Percentiles rank a stretch among this genome's conserved stretches.
Conservation (phyloP, 2,888 invertebrate species). For the Megastigmus dorsalis region DNA sequence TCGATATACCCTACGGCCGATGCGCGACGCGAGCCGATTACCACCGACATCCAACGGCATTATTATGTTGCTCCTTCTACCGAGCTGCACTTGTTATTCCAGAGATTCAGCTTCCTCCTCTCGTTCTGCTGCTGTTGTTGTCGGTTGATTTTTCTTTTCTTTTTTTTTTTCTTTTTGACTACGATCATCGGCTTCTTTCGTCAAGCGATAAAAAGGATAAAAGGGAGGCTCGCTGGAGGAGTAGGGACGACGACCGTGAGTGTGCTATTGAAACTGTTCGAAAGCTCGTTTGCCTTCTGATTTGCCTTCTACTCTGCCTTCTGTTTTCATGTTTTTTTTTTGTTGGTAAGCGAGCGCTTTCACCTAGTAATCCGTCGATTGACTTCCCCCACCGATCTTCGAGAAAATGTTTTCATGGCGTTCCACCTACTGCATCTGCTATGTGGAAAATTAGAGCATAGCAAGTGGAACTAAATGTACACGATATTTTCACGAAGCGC, state of each 20-base stretch:
- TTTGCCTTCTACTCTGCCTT: too few species aligned
- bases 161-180: neutral
- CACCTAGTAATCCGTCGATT: too few species aligned
- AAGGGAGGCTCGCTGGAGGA: neutral
- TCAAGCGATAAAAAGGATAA: slow-evolving; percentile 12
- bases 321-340: too few species aligned
- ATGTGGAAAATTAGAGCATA: too few species aligned
- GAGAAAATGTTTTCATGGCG: too few species aligned
- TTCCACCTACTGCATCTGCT: too few species aligned
- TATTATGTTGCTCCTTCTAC: slow-evolving; percentile 20
- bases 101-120: neutral
- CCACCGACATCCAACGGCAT: neutral
- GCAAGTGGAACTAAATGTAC: too few species aligned
- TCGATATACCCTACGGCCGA: slow-evolving; percentile 17
- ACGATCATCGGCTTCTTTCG: neutral
- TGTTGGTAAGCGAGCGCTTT: too few species aligned
- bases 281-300: slow-evolving; percentile 25
- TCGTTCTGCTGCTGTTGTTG: neutral
- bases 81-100: slow-evolving; percentile 26
- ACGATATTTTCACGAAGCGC: too few species aligned
- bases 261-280: slow-evolving; percentile 25
- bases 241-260: too few species aligned
- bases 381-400: too few species aligned
- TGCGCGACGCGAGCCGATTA: slow-evolving; percentile 35
- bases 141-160: neutral